These are phyloP conservation scores for Laticauda laticaudata DNA, from an alignment of 2,113 vertebrate genomes.

Conservation along the genomic window DNA sequence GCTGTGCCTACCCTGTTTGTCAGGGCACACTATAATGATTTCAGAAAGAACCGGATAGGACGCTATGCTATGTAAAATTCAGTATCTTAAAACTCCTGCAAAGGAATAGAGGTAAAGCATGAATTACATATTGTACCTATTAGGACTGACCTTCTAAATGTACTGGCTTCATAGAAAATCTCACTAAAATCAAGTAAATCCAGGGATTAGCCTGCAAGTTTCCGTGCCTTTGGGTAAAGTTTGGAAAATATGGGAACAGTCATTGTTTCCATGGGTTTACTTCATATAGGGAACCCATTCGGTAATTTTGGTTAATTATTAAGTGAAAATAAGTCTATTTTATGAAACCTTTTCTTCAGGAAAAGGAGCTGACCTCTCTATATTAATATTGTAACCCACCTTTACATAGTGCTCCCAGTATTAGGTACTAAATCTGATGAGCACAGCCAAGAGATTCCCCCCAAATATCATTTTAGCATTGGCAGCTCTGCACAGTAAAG, in stretches of 20 bases:
- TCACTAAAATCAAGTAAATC: not conserved
- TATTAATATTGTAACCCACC: conserved; percentile 24
- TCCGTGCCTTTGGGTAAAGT: not conserved
- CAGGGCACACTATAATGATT: not conserved
- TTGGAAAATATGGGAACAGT: not conserved
- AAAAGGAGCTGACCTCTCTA: not conserved
- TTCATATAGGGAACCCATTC: not conserved
- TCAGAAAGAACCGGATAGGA: not conserved
- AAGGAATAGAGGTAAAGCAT: not conserved
- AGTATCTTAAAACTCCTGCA: not conserved
- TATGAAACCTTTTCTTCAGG: no score
- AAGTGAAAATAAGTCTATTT: not conserved
- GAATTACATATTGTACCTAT: not conserved
- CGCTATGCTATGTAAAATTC: not conserved
- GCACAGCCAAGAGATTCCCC: conserved; percentile 57
- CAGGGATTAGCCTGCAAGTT: not conserved
- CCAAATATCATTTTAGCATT: conserved; percentile 62
- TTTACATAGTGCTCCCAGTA: conserved; percentile 40
- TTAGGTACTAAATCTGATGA: conserved; percentile 69
- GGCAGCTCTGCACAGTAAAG: conserved; percentile 66
- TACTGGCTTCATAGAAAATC: not conserved
- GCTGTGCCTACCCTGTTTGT: not conserved
- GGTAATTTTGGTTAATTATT: not conserved
- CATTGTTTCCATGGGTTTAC: not conserved
- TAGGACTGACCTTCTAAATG: not conserved